phyloP scores from a whole-genome alignment of 1,140 invertebrate genomes.

The Aphelenchoides avenae region DNA sequence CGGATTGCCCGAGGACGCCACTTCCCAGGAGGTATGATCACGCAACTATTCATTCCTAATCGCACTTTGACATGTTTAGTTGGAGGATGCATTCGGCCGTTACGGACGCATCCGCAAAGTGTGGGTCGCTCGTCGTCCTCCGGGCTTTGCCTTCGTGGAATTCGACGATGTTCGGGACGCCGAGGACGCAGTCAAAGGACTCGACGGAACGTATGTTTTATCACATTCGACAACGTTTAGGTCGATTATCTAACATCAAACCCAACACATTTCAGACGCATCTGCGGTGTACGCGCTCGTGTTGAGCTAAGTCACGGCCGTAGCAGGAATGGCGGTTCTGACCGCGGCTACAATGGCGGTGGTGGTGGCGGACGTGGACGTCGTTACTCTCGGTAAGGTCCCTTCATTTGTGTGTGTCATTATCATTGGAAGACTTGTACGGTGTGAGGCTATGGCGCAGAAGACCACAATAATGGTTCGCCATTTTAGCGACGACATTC shows the following conservation, averaged over 20 bases:
- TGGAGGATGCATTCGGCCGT: slow-evolving; percentile 87
- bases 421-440: too few species aligned
- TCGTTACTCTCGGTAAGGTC: too few species aligned
- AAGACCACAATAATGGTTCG: too few species aligned
- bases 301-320: slow-evolving; percentile 53
- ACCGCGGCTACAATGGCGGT: slow-evolving; percentile 28
- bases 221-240: too few species aligned
- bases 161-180: slow-evolving; percentile 90
- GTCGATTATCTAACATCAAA: too few species aligned
- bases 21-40: slow-evolving; percentile 61
- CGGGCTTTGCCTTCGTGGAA: slow-evolving; percentile 91
- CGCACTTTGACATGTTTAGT: slow-evolving; percentile 61
- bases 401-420: too few species aligned
- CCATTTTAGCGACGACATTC: too few species aligned
- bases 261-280: slow-evolving; percentile 54
- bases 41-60: too few species aligned
- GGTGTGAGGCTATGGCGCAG: too few species aligned
- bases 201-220: slow-evolving; percentile 76
- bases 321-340: slow-evolving; percentile 32
- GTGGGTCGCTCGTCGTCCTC: slow-evolving; percentile 86
- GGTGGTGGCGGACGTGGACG: slow-evolving; percentile 24
- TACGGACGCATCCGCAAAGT: slow-evolving; percentile 88
- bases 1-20: slow-evolving; percentile 67
- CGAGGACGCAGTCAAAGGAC: slow-evolving; percentile 82
- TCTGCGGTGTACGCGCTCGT: slow-evolving; percentile 57